These are phyloP conservation scores for Cephus cinctus DNA, from an alignment of 1,140 invertebrate genomes.

Conservation along the genomic window DNA sequence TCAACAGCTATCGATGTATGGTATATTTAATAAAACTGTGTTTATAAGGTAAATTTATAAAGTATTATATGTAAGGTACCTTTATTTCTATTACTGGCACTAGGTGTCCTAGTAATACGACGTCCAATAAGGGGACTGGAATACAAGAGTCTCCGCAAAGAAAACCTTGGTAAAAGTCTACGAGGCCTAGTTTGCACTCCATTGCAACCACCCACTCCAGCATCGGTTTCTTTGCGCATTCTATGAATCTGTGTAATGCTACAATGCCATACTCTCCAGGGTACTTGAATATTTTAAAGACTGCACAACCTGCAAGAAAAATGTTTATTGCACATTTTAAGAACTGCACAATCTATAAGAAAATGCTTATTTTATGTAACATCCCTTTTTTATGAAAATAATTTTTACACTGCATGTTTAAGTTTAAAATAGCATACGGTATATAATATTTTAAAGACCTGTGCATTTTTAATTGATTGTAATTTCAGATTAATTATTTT, in stretches of 20 bases:
- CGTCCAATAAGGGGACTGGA: conserved; percentile 56
- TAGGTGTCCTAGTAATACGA: conserved; percentile 44
- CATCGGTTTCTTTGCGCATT: conserved; percentile 52
- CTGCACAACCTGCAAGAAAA: too few relatives aligned
- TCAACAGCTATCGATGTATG: conserved; percentile 7
- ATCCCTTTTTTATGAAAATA: too few relatives aligned
- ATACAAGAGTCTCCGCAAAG: conserved; percentile 54
- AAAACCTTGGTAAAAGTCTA: conserved; percentile 53
- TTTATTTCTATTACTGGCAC: conserved; percentile 37
- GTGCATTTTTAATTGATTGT: too few relatives aligned
- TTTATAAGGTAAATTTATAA: not conserved
- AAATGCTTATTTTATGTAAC: too few relatives aligned
- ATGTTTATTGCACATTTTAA: too few relatives aligned
- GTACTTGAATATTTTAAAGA: too few relatives aligned
- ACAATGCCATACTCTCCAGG: conserved; percentile 15
- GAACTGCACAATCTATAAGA: too few relatives aligned
- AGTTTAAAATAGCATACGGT: too few relatives aligned
- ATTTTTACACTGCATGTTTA: too few relatives aligned
- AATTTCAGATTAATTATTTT: too few relatives aligned
- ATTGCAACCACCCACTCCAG: conserved; percentile 38
- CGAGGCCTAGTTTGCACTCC: conserved; percentile 37
- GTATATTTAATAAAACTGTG: not conserved
- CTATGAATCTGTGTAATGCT: conserved; percentile 16
- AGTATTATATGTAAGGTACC: conserved; percentile 20
- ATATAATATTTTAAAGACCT: too few relatives aligned